These are phyloP conservation scores for Trematocara variabile DNA, from an alignment of 2,113 vertebrate genomes.

Conservation along the genomic window DNA sequence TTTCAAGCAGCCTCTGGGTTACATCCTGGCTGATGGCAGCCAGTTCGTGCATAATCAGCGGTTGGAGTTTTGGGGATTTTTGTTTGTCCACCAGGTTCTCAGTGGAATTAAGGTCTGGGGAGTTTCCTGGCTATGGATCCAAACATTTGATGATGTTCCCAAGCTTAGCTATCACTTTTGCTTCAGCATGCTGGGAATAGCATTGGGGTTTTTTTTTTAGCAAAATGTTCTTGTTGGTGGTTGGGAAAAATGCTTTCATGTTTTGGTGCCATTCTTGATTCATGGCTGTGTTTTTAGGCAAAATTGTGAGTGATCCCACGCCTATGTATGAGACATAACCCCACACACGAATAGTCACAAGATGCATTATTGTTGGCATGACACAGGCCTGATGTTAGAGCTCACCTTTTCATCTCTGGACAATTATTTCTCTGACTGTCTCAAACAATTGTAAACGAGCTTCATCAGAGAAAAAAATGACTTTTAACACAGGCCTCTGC, in stretches of 20 bases:
- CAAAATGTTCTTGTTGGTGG: background rate
- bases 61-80: background rate
- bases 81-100: background rate
- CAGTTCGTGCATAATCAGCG: background rate
- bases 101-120: background rate
- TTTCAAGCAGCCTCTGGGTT: background rate
- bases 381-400: background rate
- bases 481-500: background rate
- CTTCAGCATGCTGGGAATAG: background rate
- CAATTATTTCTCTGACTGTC: background rate
- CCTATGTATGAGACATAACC: accelerated
- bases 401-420: background rate
- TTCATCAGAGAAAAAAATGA: background rate
- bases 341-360: background rate
- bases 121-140: background rate
- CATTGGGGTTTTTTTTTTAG: background rate
- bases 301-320: background rate
- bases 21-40: background rate
- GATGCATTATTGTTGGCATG: background rate
- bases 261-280: background rate
- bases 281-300: background rate
- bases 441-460: background rate
- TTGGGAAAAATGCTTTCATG: background rate
- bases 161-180: background rate
- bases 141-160: background rate